Base-by-base conservation (phyloP, 2,797 vertebrate species). In the Zalophus californianus region DNA sequence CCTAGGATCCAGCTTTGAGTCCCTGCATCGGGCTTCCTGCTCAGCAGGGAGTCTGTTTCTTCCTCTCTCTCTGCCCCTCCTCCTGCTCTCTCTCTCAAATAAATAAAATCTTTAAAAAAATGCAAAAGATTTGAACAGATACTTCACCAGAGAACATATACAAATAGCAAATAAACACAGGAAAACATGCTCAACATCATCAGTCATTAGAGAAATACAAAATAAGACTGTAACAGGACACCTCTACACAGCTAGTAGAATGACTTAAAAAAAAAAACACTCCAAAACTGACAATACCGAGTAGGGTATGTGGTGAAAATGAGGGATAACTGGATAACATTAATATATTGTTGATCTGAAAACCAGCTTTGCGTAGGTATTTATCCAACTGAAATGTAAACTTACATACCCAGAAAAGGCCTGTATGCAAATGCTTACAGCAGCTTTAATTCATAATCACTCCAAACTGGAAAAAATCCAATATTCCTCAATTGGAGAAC, bases 361-460 rank as follows among this genome's bases (percentile, higher is more conserved):
- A 82, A 77, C 84, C 11, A 72, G 48, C 11, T 70, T 21, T 64
- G 35, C 11, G 70, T 80, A 35, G 5, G 1, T 79, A 21, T 41
- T 91, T 79, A 54, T 4, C 35, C 21, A 92, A 68, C 7, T 58
- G 70, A 86, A 92, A 80, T 56, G 25, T 72, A 82, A 86, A 86
- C 12, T 23, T 54, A 83, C 0, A 29, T 5, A 62, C 32, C 54
- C 75, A 62, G 73, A 85, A 94, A 64, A 78, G 62, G 52, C 18
- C 79, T 32, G 3, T 35, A 64, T 58, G 52, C 66, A 52, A 44
- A 64, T 29, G 23, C 15, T 89, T 27, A 60, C 0, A 3, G 70
- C 13, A 73, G 38, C n/a, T 93, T 92, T 88, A 89, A 89, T n/a
- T 96, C 41, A 88, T 64, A 60, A 85, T 35, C 27, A 92, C 20